Percentiles rank a stretch among this genome's conserved stretches.
phyloP scores from a whole-genome alignment of 2,888 invertebrate species.

The Ennomos quercinarius region DNA sequence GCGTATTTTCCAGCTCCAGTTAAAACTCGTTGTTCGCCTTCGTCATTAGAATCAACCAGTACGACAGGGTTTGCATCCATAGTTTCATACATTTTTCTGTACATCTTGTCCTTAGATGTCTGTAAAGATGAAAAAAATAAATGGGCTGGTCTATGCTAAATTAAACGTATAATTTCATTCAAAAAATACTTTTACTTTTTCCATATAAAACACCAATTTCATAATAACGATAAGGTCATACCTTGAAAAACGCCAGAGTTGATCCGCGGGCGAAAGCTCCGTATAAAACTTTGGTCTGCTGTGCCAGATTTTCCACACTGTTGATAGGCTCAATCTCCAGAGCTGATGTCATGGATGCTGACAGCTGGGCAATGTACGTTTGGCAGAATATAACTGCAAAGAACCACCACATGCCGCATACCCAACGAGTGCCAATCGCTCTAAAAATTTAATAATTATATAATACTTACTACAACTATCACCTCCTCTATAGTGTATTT shows the following conservation, averaged over 20 bases:
- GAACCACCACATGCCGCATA: slow-evolving; percentile 97
- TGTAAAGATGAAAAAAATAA: slow-evolving; percentile 39
- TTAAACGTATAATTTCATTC: too few species aligned
- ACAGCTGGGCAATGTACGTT: slow-evolving; percentile 97
- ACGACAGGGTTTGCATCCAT: slow-evolving; percentile 94
- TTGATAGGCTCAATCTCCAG: slow-evolving; percentile 94
- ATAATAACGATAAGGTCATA: too few species aligned
- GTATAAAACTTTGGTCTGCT: slow-evolving; percentile 96
- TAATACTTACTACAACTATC: too few species aligned
- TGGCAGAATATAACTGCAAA: slow-evolving; percentile 96
- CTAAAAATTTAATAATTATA: slow-evolving; percentile 69
- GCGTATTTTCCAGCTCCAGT: slow-evolving; percentile 88
- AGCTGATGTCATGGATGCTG: slow-evolving; percentile 95
- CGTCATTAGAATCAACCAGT: slow-evolving; percentile 90
- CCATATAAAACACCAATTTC: too few species aligned
- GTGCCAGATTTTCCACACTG: slow-evolving; percentile 95
- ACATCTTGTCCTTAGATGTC: slow-evolving; percentile 93
- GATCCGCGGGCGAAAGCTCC: slow-evolving; percentile 94
- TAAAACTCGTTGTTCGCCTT: slow-evolving; percentile 93
- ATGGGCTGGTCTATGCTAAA: too few species aligned
- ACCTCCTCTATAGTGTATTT: too few species aligned
- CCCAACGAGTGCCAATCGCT: slow-evolving; percentile 94
- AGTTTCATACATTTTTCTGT: slow-evolving; percentile 94
- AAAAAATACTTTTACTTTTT: too few species aligned
- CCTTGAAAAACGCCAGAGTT: slow-evolving; percentile 93